Evolutionary conservation across 2,888 invertebrate species (phyloP), one percentile per base, ranked within the genome.

Genomic region (Melolontha melolontha): DNA sequence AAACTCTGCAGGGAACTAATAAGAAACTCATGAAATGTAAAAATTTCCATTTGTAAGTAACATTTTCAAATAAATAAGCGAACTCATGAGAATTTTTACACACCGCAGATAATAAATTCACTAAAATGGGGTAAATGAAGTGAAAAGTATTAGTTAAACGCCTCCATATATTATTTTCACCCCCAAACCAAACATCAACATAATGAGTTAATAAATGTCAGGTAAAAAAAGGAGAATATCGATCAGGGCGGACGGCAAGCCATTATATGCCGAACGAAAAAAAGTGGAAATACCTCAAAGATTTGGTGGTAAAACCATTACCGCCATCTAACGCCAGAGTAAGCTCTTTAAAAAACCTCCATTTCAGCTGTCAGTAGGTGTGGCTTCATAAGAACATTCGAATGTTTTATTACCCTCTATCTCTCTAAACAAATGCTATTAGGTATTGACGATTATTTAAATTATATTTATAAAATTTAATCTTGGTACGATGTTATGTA

Each of bases 71-170:
- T 34, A 34, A 34, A 34, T 34, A 34, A 1, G 7, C 6, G 10
- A 10, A 34, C 4, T 34, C 6, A 34, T 34, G 10, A 34, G 34
- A 34, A 34, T 34, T 34, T 34, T 34, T 34, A 10, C 34, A 34
- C 34, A 34, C 7, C 34, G 10, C 34, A 34, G 34, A 34, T 34
- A 54, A 57, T 57, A 40, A 57, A 57, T 57, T 42, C 27, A n/a
- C 22, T 22, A 14, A 57, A 42, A 55, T 57, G 27, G 14, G 27
- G 40, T 57, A 42, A 57, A 57, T 57, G 42, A 41, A 57, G 57
- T 57, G 57, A 57, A 57, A 57, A 41, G 57, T 42, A 42, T 57
- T 42, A 42, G 42, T 42, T 57, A 57, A 41, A 57, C 57, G 57
- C 42, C 29, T 8, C 57, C 57, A 22, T 57, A 57, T 42, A 42